Evolutionary conservation across 2,888 invertebrate genomes (phyloP).

Genomic region (Coleophora flavipennella): DNA sequence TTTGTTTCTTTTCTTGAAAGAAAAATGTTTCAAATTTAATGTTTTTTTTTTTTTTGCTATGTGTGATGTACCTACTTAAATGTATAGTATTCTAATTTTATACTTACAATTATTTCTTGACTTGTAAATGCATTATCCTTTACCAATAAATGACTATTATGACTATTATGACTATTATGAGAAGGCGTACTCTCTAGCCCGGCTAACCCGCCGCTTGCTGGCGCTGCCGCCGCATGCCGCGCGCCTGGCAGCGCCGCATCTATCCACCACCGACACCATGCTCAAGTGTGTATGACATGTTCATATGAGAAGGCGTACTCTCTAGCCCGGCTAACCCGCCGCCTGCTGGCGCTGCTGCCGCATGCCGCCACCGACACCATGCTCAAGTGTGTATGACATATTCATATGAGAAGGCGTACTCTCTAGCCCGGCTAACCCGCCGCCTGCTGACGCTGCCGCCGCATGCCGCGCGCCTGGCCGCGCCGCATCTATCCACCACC

Average conservation of each 20-base stretch:
- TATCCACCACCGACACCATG: slow-evolving; percentile 83
- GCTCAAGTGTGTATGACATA: not conserved
- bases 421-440: too few relatives aligned
- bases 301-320: too few relatives aligned
- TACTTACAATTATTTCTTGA: too few relatives aligned
- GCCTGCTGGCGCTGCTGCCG: not conserved
- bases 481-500: not conserved
- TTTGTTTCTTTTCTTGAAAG: too few relatives aligned
- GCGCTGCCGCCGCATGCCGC: slow-evolving; percentile 51
- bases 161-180: too few relatives aligned
- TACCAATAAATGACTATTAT: too few relatives aligned
- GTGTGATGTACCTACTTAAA: too few relatives aligned
- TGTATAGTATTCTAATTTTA: too few relatives aligned
- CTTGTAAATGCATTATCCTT: too few relatives aligned
- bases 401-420: not conserved
- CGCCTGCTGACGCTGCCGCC: not conserved
- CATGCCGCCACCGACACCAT: not conserved
- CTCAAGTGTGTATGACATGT: slow-evolving; percentile 70
- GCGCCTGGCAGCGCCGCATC: slow-evolving; percentile 43
- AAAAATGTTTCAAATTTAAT: too few relatives aligned
- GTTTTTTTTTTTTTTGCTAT: too few relatives aligned
- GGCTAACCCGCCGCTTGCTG: slow-evolving; percentile 76
- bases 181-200: slow-evolving; percentile 78
- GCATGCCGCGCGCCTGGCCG: not conserved
- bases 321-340: too few relatives aligned